These are phyloP conservation scores for Pseudopipra pipra DNA, from an alignment of 2,113 vertebrate genomes.

Conservation along the genomic window DNA sequence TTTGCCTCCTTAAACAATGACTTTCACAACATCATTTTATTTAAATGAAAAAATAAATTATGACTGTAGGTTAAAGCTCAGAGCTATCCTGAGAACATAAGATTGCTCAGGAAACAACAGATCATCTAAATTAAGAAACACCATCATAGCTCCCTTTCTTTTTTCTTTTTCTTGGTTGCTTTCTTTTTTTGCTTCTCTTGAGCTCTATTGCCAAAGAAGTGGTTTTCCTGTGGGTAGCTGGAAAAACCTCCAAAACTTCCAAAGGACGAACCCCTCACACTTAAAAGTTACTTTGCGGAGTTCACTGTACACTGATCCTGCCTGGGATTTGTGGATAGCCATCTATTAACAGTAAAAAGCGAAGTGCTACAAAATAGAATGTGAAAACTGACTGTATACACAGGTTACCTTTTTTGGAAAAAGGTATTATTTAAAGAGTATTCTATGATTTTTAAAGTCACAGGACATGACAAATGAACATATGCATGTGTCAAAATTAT, in stretches of 20 bases:
- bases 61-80: not conserved
- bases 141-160: not conserved
- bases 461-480: not conserved
- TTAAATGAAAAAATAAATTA: not conserved
- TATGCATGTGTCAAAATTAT: not conserved
- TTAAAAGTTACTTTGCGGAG: not conserved
- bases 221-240: not conserved
- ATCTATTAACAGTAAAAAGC: not conserved
- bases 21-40: not conserved
- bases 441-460: not conserved
- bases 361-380: not conserved
- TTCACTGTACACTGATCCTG: not conserved
- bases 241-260: not conserved
- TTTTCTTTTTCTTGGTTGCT: not conserved
- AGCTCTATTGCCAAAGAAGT: not conserved
- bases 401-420: not conserved
- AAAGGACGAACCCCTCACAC: not conserved
- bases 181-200: not conserved
- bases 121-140: conserved; percentile 11
- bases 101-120: not conserved
- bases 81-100: not conserved
- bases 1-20: not conserved
- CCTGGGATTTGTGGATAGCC: not conserved
- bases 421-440: not conserved
- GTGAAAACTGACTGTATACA: not conserved